Conservation (phyloP, 2,797 vertebrate genomes). For the Octomys mimax region DNA sequence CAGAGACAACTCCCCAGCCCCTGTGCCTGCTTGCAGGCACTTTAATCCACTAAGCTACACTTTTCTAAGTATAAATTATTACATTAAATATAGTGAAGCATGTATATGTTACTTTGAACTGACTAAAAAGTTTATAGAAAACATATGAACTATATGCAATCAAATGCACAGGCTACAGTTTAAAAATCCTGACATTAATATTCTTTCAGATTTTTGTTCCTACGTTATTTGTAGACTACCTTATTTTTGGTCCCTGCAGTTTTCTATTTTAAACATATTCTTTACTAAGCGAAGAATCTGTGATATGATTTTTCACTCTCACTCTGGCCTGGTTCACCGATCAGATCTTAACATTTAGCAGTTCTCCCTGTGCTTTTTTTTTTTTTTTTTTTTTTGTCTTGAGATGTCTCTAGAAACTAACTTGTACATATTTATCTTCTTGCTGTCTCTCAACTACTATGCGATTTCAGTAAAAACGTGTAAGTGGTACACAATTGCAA, state of each 20-base stretch:
- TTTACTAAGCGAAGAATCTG: not conserved
- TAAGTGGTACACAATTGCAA: not conserved
- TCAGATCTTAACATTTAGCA: not conserved
- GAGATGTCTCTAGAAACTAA: not conserved
- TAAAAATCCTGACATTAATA: not conserved
- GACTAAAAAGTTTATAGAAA: conserved; percentile 1
- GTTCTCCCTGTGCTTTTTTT: not conserved
- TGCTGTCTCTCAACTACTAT: not conserved
- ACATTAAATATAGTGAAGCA: not conserved
- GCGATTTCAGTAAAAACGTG: not conserved
- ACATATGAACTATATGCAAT: not conserved
- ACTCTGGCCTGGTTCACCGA: not conserved
- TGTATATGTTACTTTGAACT: not conserved
- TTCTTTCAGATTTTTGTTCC: not conserved
- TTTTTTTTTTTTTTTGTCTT: not conserved
- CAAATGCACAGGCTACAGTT: not conserved
- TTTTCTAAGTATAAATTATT: conserved; percentile 20
- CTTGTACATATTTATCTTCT: not conserved
- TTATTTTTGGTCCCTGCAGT: not conserved
- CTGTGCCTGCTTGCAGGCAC: no score
- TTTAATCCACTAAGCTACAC: not conserved
- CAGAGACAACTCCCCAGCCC: no score
- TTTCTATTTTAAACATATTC: not conserved
- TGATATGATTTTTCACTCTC: not conserved
- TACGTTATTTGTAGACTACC: not conserved